These are phyloP conservation scores for Cardiocondyla obscurior DNA, from an alignment of 1,140 invertebrate genomes.

Conservation along the genomic window DNA sequence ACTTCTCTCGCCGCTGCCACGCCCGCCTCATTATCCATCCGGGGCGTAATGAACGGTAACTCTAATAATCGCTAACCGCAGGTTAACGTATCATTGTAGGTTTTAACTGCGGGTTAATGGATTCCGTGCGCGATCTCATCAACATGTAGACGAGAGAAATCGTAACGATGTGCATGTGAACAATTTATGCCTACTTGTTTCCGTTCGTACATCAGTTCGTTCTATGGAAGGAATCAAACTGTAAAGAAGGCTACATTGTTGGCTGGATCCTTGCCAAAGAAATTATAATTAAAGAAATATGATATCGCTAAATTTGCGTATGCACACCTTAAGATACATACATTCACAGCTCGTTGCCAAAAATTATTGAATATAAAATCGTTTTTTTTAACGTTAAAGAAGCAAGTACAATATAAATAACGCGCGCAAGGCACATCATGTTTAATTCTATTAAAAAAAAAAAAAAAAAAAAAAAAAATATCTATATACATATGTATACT, in stretches of 20 bases:
- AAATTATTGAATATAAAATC: too few species aligned
- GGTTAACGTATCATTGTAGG: slow-evolving; percentile 13
- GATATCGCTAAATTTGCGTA: neutral
- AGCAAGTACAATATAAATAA: too few species aligned
- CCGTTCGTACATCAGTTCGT: neutral
- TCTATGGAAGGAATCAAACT: too few species aligned
- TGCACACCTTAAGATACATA: too few species aligned
- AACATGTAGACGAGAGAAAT: neutral
- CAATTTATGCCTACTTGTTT: slow-evolving; percentile 1
- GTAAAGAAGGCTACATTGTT: neutral
- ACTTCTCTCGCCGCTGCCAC: slow-evolving; percentile 18
- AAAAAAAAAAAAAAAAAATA: neutral
- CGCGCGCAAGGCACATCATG: too few species aligned
- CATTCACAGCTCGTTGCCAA: too few species aligned
- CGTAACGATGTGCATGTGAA: neutral
- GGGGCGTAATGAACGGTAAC: neutral
- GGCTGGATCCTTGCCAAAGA: neutral
- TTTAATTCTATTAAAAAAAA: neutral
- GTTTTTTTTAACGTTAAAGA: too few species aligned
- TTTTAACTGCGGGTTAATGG: slow-evolving; percentile 15
- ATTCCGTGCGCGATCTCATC: neutral
- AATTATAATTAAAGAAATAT: neutral
- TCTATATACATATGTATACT: neutral
- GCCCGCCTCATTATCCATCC: slow-evolving; percentile 8
- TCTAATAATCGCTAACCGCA: neutral